Evolutionary conservation across 2,113 vertebrate genomes (phyloP).

Genomic region (Scartelaos histophorus): DNA sequence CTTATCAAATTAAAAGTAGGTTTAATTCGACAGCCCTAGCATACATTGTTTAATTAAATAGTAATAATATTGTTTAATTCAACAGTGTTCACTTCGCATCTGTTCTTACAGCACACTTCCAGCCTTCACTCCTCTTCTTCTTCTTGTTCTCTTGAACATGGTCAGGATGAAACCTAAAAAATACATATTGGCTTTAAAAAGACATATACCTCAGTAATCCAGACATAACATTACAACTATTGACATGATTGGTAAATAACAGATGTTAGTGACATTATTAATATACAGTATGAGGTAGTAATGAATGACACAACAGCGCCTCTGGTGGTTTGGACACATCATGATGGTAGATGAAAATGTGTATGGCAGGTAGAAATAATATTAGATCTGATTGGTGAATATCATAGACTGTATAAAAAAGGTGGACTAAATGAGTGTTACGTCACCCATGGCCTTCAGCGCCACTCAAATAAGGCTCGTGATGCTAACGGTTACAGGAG

Average conservation of each 20-base stretch:
- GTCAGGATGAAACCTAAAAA: conserved; percentile 92
- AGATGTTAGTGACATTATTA: background rate
- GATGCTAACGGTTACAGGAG: no score
- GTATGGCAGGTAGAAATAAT: background rate
- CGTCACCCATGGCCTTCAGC: no score
- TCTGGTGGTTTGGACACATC: no score
- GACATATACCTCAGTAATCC: no score
- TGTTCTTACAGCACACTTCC: conserved; percentile 93
- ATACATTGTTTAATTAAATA: no score
- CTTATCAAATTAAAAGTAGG: background rate
- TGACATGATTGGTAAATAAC: background rate
- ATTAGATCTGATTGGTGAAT: no score
- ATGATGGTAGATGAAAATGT: no score
- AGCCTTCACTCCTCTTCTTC: conserved; percentile 93
- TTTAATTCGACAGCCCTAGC: background rate
- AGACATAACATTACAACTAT: background rate
- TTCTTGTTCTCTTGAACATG: conserved; percentile 89
- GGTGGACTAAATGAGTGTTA: no score
- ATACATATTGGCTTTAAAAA: background rate
- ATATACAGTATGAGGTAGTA: no score
- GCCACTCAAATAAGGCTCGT: no score
- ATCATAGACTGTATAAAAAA: no score
- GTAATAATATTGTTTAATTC: background rate
- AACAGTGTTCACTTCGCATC: background rate
- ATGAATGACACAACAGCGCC: no score